Evolutionary conservation across 2,113 vertebrate genomes (phyloP).

Genomic region (Pantherophis guttatus): DNA sequence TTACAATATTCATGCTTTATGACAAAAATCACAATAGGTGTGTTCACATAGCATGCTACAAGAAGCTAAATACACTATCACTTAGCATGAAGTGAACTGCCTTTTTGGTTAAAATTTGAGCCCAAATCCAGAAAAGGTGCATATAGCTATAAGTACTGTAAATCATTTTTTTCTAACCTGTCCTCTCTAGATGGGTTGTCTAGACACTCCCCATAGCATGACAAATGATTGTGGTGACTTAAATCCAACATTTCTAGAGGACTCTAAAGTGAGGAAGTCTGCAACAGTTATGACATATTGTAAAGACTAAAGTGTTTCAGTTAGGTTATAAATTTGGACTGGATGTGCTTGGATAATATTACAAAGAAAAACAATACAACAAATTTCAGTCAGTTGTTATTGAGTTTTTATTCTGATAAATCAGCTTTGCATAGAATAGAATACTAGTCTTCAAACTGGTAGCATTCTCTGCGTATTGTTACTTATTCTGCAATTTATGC

Average conservation of each 20-base stretch:
- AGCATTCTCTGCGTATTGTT: not conserved
- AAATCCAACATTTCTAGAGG: not conserved
- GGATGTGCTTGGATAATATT: not conserved
- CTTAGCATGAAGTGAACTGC: constrained; percentile 53
- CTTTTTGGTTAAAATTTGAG: constrained; percentile 46
- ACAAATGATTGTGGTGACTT: not conserved
- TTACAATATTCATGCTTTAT: not conserved
- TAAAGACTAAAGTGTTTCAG: not conserved
- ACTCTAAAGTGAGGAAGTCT: not conserved
- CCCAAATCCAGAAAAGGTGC: not conserved
- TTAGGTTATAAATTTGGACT: not conserved
- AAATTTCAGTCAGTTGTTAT: not conserved
- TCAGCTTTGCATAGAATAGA: not conserved
- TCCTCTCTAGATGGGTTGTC: not conserved
- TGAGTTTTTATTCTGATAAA: not conserved
- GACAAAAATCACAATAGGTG: not conserved
- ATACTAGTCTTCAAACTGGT: not conserved
- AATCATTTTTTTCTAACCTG: not conserved
- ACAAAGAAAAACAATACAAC: not conserved
- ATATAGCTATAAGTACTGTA: not conserved
- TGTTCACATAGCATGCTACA: not conserved
- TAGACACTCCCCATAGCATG: not conserved
- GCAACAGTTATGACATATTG: not conserved
- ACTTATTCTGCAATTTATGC: not conserved
- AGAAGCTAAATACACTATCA: not conserved